Conservation (phyloP, 2,888 invertebrate species). For the Andrena praecox region DNA sequence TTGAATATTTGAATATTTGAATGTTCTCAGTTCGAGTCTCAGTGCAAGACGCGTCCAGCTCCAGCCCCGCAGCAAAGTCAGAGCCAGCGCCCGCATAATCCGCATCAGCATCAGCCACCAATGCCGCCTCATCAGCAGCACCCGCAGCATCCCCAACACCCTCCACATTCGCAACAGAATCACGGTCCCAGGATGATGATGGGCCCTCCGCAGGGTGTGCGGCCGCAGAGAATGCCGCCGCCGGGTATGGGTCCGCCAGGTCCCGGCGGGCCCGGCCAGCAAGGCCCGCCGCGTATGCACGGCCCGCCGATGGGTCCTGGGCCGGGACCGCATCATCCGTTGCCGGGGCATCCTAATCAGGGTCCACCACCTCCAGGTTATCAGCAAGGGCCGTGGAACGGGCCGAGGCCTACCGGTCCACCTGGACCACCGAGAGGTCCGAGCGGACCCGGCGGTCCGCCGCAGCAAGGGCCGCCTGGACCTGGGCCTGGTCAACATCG, state of each 20-base stretch:
- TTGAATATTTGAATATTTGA: constrained; percentile 14
- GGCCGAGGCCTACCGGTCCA: constrained; percentile 87
- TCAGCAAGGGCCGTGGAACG: constrained; percentile 88
- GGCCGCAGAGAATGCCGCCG: constrained; percentile 81
- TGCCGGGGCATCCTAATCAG: constrained; percentile 86
- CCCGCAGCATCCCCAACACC: constrained; percentile 86
- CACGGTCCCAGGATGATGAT: constrained; percentile 87
- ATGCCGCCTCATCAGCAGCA: constrained; percentile 86
- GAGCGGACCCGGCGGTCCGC: constrained; percentile 87
- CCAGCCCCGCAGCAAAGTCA: constrained; percentile 89
- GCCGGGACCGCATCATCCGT: constrained; percentile 87
- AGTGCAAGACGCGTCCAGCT: constrained; percentile 94
- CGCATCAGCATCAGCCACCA: constrained; percentile 85
- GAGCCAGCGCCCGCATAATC: constrained; percentile 87
- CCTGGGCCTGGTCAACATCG: constrained; percentile 86
- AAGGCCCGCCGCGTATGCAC: constrained; percentile 85
- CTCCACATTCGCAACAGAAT: constrained; percentile 86
- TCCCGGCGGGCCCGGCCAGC: constrained; percentile 86
- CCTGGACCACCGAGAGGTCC: constrained; percentile 86
- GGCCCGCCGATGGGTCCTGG: constrained; percentile 86
- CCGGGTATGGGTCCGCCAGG: constrained; percentile 85
- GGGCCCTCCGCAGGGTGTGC: constrained; percentile 86
- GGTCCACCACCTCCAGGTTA: constrained; percentile 87
- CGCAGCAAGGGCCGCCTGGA: constrained; percentile 87
- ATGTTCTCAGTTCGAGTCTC: constrained; percentile 92